Evolutionary conservation across 2,797 vertebrate species (phyloP).

Genomic region (Onychomys torridus): DNA sequence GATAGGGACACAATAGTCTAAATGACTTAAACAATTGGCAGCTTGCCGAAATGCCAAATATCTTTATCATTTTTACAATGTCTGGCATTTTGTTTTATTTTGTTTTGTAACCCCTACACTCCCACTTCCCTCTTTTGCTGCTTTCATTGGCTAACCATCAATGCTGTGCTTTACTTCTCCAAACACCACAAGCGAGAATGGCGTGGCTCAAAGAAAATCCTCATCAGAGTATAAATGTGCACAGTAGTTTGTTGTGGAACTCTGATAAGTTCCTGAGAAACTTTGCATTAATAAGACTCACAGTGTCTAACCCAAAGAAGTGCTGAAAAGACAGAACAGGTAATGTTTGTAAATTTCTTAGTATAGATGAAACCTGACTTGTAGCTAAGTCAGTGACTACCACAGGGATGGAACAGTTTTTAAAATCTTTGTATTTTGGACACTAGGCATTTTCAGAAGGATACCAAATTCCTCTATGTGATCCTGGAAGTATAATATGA

Average conservation of each 20-base stretch:
- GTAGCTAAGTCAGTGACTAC: not conserved
- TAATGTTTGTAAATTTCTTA: not conserved
- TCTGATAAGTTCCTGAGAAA: not conserved
- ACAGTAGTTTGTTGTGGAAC: not conserved
- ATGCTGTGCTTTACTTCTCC: not conserved
- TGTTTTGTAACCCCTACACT: not conserved
- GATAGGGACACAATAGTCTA: not conserved
- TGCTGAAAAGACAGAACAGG: not conserved
- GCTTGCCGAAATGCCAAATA: not conserved
- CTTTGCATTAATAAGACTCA: not conserved
- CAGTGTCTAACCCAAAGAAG: not conserved
- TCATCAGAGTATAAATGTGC: not conserved
- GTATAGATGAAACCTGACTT: not conserved
- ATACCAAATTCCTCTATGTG: not conserved
- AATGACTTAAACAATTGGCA: constrained; percentile 8
- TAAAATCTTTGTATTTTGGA: not conserved
- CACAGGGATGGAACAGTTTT: not conserved
- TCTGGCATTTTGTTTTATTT: not conserved
- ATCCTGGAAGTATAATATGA: not conserved
- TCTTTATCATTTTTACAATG: not conserved
- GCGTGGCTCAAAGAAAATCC: not conserved
- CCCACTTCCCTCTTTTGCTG: not conserved
- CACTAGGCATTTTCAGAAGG: not conserved
- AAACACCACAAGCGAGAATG: not conserved
- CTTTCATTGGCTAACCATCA: not conserved